Conservation (phyloP, 2,888 invertebrate genomes). For the Pristionchus exspectatus region DNA sequence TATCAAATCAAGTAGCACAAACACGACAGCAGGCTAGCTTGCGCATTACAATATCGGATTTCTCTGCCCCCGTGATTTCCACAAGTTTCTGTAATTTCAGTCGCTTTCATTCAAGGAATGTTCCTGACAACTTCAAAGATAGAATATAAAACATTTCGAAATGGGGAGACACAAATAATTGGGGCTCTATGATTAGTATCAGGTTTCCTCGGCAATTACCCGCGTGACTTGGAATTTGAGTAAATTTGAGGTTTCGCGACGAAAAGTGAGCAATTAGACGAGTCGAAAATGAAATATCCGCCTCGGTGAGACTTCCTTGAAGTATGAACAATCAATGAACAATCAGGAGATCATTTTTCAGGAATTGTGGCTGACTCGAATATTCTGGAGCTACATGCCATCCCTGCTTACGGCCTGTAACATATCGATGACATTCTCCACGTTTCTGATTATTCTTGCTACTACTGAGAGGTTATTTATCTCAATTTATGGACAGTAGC, state of each 20-base stretch:
- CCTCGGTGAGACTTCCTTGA: not conserved
- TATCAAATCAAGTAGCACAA: too few relatives aligned
- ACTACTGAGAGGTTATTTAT: constrained; percentile 70
- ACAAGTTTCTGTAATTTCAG: not conserved
- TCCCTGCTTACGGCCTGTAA: constrained; percentile 75
- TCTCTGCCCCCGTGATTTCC: not conserved
- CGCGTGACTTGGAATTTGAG: constrained; percentile 12
- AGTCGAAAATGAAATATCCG: not conserved
- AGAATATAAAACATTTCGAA: not conserved
- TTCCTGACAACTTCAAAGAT: not conserved
- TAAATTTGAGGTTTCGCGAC: not conserved
- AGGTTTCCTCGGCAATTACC: not conserved
- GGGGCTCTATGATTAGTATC: not conserved
- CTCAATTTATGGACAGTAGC: not conserved
- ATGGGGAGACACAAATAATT: not conserved
- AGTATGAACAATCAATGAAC: not conserved
- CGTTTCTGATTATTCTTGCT: constrained; percentile 74
- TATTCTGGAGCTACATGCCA: constrained; percentile 74
- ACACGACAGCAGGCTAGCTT: not conserved
- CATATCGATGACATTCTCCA: constrained; percentile 76
- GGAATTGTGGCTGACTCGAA: constrained; percentile 70
- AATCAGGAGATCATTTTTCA: constrained; percentile 42
- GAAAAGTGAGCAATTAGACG: constrained; percentile 19
- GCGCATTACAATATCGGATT: constrained; percentile 1
- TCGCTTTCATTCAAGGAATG: not conserved